A percentile compares a stretch with the other conserved stretches of the same genome.
Evolutionary conservation across 2,113 vertebrate species (phyloP).

Genomic region (Equus przewalskii): DNA sequence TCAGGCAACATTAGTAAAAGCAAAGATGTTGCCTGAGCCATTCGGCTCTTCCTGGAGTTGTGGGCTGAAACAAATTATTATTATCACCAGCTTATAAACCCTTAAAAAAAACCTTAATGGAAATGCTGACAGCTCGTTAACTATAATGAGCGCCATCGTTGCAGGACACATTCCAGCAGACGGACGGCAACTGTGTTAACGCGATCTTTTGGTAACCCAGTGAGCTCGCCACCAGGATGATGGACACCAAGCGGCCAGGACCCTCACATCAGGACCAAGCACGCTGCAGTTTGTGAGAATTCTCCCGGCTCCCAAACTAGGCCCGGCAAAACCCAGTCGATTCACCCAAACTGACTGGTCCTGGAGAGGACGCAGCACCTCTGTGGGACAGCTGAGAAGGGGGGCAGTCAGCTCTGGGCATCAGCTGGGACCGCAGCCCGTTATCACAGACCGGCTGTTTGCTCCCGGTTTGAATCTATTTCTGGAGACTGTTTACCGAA

Average conservation of each 20-base stretch:
- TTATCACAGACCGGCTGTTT: conserved; percentile 86
- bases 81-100: conserved; percentile 67
- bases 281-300: conserved; percentile 27
- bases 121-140: conserved; percentile 61
- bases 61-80: conserved; percentile 54
- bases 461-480: conserved; percentile 77
- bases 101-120: conserved; percentile 54
- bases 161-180: rapidly evolving
- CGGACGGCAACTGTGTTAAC: neutral
- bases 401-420: conserved; percentile 74
- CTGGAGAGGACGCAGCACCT: conserved; percentile 84
- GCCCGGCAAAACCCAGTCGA: conserved; percentile 51
- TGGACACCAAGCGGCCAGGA: neutral
- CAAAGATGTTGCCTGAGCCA: neutral
- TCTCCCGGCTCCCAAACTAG: conserved; percentile 70
- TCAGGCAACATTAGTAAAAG: neutral
- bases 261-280: neutral
- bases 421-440: conserved; percentile 56
- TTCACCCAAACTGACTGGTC: conserved; percentile 84
- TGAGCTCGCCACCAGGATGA: neutral
- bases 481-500: conserved; percentile 83
- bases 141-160: conserved; percentile 35
- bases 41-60: neutral
- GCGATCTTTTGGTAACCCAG: rapidly evolving
- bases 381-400: conserved; percentile 85